Evolutionary conservation across 2,113 vertebrate genomes (phyloP).

Genomic region (Chunga burmeisteri): DNA sequence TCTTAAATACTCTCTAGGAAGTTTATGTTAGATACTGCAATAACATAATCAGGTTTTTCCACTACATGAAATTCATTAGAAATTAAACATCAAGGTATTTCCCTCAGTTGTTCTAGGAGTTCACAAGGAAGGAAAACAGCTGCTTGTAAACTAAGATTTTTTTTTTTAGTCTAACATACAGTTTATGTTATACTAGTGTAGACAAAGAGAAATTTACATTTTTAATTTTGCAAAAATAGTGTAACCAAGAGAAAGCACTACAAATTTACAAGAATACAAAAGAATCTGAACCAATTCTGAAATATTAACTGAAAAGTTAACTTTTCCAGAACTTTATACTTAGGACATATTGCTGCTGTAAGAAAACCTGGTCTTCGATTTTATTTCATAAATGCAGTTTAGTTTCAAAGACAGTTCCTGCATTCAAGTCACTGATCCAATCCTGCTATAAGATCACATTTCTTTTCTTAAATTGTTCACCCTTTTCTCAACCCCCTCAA

Average conservation of each 20-base stretch:
- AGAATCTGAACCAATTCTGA: not conserved
- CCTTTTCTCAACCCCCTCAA: not conserved
- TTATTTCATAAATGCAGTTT: not conserved
- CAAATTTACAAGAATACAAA: not conserved
- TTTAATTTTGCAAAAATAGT: not conserved
- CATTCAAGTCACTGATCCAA: not conserved
- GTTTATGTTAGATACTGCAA: not conserved
- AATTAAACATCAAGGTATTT: not conserved
- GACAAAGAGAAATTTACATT: not conserved
- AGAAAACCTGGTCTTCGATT: not conserved
- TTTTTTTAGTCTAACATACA: not conserved
- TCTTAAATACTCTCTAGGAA: not conserved
- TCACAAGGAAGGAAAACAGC: not conserved
- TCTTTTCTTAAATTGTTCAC: not conserved
- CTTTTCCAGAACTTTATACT: not conserved
- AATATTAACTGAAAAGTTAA: not conserved
- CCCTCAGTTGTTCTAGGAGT: not conserved
- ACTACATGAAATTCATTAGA: not conserved
- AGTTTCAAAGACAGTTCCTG: not conserved
- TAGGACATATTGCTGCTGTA: not conserved
- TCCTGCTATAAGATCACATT: not conserved
- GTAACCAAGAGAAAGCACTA: not conserved
- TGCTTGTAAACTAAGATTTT: accelerated
- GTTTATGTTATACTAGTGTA: not conserved
- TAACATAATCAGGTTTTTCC: not conserved